Evolutionary conservation across 1,140 invertebrate genomes (phyloP).

Genomic region (Heliconius eleuchia): DNA sequence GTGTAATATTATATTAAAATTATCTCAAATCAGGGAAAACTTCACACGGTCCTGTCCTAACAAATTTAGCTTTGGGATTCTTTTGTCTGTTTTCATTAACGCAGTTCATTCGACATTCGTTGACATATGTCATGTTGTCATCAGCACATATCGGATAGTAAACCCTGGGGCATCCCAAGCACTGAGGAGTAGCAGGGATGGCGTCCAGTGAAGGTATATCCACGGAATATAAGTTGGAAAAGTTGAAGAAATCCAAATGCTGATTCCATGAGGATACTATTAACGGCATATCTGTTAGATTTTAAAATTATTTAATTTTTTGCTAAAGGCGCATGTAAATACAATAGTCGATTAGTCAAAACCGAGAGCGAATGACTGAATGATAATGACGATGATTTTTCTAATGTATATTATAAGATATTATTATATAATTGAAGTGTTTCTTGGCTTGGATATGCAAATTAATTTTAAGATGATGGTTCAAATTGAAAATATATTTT

Average conservation of each 20-base stretch:
- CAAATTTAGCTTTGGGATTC: conserved; percentile 23
- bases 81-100: conserved; percentile 30
- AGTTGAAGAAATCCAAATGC: conserved; percentile 24
- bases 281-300: not conserved
- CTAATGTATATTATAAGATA: too few relatives aligned
- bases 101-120: conserved; percentile 52
- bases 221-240: conserved; percentile 30
- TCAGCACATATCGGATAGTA: conserved; percentile 50
- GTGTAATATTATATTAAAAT: not conserved
- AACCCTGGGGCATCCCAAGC: conserved; percentile 45
- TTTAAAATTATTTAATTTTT: not conserved
- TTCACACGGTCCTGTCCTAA: conserved; percentile 40
- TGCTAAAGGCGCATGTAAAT: too few relatives aligned
- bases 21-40: conserved; percentile 36
- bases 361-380: too few relatives aligned
- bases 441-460: too few relatives aligned
- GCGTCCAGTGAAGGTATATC: conserved; percentile 26
- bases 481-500: too few relatives aligned
- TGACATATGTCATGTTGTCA: conserved; percentile 50
- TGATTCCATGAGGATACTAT: not conserved
- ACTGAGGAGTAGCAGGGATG: conserved; percentile 17
- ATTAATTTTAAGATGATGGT: too few relatives aligned
- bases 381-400: too few relatives aligned
- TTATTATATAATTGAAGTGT: too few relatives aligned
- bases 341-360: too few relatives aligned